Conservation (phyloP, 2,113 vertebrate genomes). For the Chaetops frenatus region DNA sequence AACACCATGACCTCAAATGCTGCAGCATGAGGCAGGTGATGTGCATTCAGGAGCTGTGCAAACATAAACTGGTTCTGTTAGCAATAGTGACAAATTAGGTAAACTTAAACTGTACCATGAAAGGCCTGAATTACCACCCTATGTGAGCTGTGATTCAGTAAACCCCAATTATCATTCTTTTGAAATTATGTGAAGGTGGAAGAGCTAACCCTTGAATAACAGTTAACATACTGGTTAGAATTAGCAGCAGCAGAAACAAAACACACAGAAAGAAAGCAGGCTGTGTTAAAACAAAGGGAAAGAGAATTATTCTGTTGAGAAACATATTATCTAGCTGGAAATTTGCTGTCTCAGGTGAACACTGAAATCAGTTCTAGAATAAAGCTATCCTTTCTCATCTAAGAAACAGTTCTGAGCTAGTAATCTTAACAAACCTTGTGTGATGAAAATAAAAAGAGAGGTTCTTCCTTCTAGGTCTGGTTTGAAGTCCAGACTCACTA, state of each 20-base stretch:
- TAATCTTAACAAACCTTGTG: neutral
- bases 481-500: neutral
- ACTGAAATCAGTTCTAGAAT: neutral
- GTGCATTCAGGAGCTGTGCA: neutral
- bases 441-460: neutral
- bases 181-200: neutral
- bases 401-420: neutral
- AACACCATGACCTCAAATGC: neutral
- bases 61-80: neutral
- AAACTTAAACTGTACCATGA: neutral
- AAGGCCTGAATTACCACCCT: neutral
- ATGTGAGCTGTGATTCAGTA: neutral
- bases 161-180: neutral
- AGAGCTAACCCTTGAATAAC: neutral
- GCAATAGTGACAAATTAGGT: neutral
- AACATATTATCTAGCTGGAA: neutral
- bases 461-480: neutral
- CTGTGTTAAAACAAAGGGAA: neutral
- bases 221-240: neutral
- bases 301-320: neutral
- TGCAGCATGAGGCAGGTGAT: neutral
- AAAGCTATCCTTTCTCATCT: neutral
- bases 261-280: neutral
- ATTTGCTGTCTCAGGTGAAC: neutral
- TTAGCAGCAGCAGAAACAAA: neutral